These are phyloP conservation scores for Hassar affinis DNA, from an alignment of 2,113 vertebrate genomes.

Conservation along the genomic window DNA sequence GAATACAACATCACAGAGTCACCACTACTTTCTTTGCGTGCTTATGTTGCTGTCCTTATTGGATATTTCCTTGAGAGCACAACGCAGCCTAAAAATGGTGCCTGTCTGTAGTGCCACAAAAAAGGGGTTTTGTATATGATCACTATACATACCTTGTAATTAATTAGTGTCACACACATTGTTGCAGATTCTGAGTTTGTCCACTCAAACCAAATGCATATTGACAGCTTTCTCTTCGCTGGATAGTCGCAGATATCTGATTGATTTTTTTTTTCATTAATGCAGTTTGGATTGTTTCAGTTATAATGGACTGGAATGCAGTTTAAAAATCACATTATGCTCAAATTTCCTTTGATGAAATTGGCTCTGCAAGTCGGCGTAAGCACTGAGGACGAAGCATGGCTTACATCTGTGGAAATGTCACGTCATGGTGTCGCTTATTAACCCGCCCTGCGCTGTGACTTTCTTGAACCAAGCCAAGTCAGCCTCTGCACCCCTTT, in stretches of 20 bases:
- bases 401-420: neutral
- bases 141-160: neutral
- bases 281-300: constrained; percentile 2
- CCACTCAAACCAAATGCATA: neutral
- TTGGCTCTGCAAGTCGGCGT: neutral
- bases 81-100: too few species aligned
- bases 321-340: neutral
- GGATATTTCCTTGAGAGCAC: neutral
- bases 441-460: neutral
- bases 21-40: neutral
- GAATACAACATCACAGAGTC: neutral
- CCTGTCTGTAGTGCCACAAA: neutral
- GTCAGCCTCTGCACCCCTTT: neutral
- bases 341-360: neutral
- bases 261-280: neutral
- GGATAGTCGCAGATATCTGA: neutral
- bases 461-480: neutral
- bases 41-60: neutral
- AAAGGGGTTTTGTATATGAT: neutral
- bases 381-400: neutral
- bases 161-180: neutral
- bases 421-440: neutral
- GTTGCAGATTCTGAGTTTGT: neutral
- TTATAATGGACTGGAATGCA: neutral
- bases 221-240: neutral